Base-by-base conservation (phyloP, 1,140 invertebrate genomes). In the Eriosoma lanigerum region DNA sequence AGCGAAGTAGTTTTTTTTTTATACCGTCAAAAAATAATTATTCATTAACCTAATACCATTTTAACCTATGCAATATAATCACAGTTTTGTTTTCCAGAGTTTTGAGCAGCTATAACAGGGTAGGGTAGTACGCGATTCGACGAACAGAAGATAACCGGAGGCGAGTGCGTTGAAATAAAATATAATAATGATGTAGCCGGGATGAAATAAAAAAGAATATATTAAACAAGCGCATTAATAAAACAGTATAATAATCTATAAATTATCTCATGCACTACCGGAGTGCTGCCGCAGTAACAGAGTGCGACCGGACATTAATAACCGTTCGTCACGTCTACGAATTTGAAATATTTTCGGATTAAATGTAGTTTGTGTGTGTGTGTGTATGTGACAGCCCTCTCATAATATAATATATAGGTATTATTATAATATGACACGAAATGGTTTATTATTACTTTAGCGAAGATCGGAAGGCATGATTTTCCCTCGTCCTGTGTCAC, bases 301-400 rank as follows among this genome's bases (percentile, higher is more conserved):
- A 3, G 44, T 26, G 66, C 66, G 66, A 1, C 48, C 17, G 68
- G 44, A n/a, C 46, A 52, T 24, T 24, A 75, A 75, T 75, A 58
- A 75, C 29, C 75, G 54, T 78, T 78, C 75, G 75, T 78, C 75
- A 48, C 56, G 56, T 78, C 56, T n/a, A 58, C 15, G 15, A 29
- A 72, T 72, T 38, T 52, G 68, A 72, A 72, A 72, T 72, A 72
- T 72, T 72, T 17, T n/a, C 15, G n/a, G 68, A 70, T 70, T 48
- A 50, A 70, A 13, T 29, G 56, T 21, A 10, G 19, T 6, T 8
- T 26, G 56, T 58, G 24, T 0, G 56, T 1, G 24, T 60, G 13
- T 6, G 1, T 5, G 17, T 29, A 29, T 17, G 26, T 17, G 17
- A 8, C 6, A 0, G 21, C 32, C 32, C 3, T 38, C 3, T 4